phyloP scores from a whole-genome alignment of 2,113 vertebrate species.

The Callipepla californica region DNA sequence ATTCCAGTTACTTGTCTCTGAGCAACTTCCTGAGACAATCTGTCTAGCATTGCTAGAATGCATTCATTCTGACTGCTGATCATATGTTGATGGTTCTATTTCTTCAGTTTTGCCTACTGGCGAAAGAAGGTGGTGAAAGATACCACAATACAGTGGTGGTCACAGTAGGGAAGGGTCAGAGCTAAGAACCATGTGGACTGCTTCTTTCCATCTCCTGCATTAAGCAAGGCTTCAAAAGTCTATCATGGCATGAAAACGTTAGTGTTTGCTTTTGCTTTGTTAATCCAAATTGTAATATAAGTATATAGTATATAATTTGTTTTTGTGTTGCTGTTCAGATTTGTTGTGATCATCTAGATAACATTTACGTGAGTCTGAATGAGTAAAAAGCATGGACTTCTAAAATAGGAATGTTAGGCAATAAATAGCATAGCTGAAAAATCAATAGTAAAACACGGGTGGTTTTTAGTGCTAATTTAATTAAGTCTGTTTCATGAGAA shows the following conservation, averaged over 20 bases:
- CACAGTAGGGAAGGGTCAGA: not conserved
- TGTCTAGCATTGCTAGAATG: not conserved
- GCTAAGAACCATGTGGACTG: not conserved
- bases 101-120: not conserved
- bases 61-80: not conserved
- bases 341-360: not conserved
- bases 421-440: slow-evolving; percentile 71
- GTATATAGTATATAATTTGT: not conserved
- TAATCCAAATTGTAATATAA: not conserved
- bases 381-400: slow-evolving; percentile 47
- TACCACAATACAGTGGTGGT: not conserved
- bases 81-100: not conserved
- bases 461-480: slow-evolving; percentile 70
- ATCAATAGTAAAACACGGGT: slow-evolving; percentile 70
- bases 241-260: not conserved
- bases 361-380: slow-evolving; percentile 27
- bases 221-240: not conserved
- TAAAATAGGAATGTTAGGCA: slow-evolving; percentile 60
- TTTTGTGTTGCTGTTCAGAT: not conserved
- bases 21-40: not conserved
- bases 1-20: not conserved
- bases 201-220: not conserved
- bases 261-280: not conserved
- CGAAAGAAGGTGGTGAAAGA: not conserved
- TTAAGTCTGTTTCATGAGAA: slow-evolving; percentile 58